A percentile compares a stretch with the other conserved stretches of the same genome.
Evolutionary conservation across 2,113 vertebrate genomes (phyloP).

Genomic region (Scatophagus argus): DNA sequence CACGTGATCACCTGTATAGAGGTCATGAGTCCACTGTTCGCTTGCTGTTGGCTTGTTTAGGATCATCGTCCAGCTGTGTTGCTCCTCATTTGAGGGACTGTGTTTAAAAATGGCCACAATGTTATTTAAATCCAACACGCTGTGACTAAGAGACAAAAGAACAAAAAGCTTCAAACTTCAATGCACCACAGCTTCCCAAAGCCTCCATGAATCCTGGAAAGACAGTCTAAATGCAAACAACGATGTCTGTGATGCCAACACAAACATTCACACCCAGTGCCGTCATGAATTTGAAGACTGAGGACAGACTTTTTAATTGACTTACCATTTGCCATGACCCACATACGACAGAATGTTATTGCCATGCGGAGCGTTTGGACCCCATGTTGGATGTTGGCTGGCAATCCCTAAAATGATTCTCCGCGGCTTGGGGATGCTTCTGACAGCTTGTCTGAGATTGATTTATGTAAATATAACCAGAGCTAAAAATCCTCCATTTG

Average conservation of each 20-base stretch:
- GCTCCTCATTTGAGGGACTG: neutral
- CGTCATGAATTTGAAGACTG: conserved; percentile 20
- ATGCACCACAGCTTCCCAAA: conserved; percentile 9
- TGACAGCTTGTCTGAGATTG: conserved; percentile 45
- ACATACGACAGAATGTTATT: conserved; percentile 50
- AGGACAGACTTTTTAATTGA: conserved; percentile 20
- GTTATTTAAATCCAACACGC: neutral
- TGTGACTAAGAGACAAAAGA: neutral
- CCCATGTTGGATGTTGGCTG: conserved; percentile 45
- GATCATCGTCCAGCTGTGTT: neutral
- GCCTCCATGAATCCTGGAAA: neutral
- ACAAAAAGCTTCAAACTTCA: neutral
- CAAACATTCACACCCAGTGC: conserved; percentile 2
- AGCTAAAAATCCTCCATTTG: conserved; percentile 45
- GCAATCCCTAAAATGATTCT: conserved; percentile 41
- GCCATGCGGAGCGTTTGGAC: conserved; percentile 33
- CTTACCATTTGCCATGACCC: conserved; percentile 53
- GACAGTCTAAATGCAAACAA: neutral
- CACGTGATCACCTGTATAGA: neutral
- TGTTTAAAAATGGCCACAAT: no score
- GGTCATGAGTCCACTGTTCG: neutral
- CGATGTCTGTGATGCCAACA: neutral
- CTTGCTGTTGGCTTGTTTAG: neutral
- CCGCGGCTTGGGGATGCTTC: conserved; percentile 4
- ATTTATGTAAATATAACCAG: conserved; percentile 63